These are phyloP conservation scores for Drosophila prolongata DNA, from an alignment of 2,888 invertebrate species.

Conservation along the genomic window DNA sequence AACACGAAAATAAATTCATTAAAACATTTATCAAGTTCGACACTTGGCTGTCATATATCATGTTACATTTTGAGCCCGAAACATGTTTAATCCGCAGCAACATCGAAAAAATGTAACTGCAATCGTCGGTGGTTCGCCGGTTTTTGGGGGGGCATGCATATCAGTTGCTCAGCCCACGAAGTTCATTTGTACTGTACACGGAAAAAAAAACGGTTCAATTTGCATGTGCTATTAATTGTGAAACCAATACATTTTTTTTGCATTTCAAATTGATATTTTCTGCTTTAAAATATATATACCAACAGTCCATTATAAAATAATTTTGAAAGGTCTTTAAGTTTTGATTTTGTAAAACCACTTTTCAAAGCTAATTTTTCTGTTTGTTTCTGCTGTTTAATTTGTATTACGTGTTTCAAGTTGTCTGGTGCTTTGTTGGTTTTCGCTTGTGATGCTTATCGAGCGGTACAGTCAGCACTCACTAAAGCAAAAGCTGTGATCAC, in stretches of 20 bases:
- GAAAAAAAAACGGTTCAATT: not conserved
- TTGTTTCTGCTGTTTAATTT: slow-evolving; percentile 60
- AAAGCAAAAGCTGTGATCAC: not conserved
- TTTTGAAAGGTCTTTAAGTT: not conserved
- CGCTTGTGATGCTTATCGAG: slow-evolving; percentile 29
- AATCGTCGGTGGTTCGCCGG: slow-evolving; percentile 22
- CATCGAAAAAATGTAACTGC: slow-evolving; percentile 35
- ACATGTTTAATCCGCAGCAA: slow-evolving; percentile 73
- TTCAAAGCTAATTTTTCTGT: slow-evolving; percentile 21
- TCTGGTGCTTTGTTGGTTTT: slow-evolving; percentile 20
- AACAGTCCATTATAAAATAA: not conserved
- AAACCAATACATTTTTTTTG: too few relatives aligned
- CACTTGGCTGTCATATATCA: slow-evolving; percentile 74
- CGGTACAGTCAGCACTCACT: slow-evolving; percentile 13
- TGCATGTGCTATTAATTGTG: not conserved
- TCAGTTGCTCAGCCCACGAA: slow-evolving; percentile 4
- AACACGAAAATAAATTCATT: slow-evolving; percentile 78
- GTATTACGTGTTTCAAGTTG: slow-evolving; percentile 64
- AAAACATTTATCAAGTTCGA: slow-evolving; percentile 80
- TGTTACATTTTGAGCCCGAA: slow-evolving; percentile 58
- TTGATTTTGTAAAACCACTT: not conserved
- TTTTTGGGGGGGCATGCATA: slow-evolving; percentile 2
- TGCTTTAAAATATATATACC: too few relatives aligned
- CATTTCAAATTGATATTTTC: too few relatives aligned
- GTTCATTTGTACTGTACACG: slow-evolving; percentile 5